phyloP scores from a whole-genome alignment of 2,888 invertebrate genomes.

The Bimastos eiseni region DNA sequence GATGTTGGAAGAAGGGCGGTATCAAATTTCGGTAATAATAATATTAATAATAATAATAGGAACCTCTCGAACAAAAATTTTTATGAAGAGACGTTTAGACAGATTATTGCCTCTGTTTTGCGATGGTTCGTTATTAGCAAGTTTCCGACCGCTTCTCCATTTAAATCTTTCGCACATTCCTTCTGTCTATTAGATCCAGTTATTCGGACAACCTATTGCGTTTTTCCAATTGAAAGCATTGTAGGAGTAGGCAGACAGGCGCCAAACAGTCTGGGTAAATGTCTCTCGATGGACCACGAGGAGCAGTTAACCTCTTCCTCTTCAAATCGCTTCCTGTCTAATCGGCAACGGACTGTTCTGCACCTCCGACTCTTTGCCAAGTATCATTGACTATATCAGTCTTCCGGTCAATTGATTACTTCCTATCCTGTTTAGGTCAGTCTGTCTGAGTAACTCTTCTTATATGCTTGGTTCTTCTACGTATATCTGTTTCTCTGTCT shows the following conservation, averaged over 20 bases:
- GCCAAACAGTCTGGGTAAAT: neutral
- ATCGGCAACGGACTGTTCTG: neutral
- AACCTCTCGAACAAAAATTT: too few species aligned
- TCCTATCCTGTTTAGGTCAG: neutral
- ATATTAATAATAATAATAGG: too few species aligned
- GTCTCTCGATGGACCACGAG: neutral
- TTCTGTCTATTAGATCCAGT: neutral
- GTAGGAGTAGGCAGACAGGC: neutral
- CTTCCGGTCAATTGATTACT: slow-evolving; percentile 13
- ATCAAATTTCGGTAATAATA: too few species aligned
- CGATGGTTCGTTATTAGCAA: neutral
- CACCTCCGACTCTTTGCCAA: neutral
- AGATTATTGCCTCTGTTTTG: too few species aligned
- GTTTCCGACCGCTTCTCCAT: neutral
- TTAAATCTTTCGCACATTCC: neutral
- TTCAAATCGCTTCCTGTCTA: neutral
- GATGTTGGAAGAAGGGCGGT: too few species aligned
- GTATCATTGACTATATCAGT: neutral
- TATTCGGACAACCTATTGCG: neutral
- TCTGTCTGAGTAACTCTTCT: neutral
- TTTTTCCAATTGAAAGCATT: neutral
- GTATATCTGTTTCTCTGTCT: too few species aligned
- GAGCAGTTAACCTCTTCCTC: neutral
- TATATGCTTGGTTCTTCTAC: neutral
- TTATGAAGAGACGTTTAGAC: too few species aligned